Conservation (phyloP, 2,888 invertebrate genomes). For the Drosophila helvetica region DNA sequence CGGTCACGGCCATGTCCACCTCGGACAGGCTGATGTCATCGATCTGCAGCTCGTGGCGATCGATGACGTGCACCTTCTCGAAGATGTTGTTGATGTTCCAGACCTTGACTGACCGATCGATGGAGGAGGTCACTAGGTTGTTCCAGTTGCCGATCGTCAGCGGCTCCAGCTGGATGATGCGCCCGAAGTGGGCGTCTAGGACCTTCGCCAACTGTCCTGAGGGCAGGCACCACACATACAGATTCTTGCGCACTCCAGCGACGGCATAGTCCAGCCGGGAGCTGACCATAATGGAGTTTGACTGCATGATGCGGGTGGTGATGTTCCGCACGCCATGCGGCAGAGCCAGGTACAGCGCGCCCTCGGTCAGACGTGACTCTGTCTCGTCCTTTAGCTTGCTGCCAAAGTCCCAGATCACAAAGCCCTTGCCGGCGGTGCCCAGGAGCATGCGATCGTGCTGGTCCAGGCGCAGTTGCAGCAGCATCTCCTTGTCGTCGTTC, state of each 20-base stretch:
- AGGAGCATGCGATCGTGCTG: slow-evolving; percentile 91
- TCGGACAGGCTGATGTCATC: slow-evolving; percentile 94
- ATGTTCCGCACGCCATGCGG: slow-evolving; percentile 97
- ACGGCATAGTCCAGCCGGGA: slow-evolving; percentile 95
- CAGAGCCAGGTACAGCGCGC: slow-evolving; percentile 88
- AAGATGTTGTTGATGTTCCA: slow-evolving; percentile 99
- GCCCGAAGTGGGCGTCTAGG: slow-evolving; percentile 97
- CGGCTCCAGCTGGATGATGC: slow-evolving; percentile 96
- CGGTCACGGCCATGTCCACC: slow-evolving; percentile 93
- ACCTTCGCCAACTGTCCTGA: slow-evolving; percentile 93
- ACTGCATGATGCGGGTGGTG: slow-evolving; percentile 94
- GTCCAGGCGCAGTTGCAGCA: slow-evolving; percentile 93
- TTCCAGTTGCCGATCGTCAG: slow-evolving; percentile 95
- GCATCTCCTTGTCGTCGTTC: slow-evolving; percentile 89
- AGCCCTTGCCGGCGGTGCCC: slow-evolving; percentile 93
- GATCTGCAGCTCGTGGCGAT: slow-evolving; percentile 96
- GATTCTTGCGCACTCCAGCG: slow-evolving; percentile 96
- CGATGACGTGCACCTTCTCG: slow-evolving; percentile 98
- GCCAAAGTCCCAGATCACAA: slow-evolving; percentile 92
- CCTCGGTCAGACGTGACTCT: slow-evolving; percentile 81
- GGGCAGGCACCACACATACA: slow-evolving; percentile 96
- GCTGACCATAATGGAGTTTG: slow-evolving; percentile 96
- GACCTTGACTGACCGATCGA: slow-evolving; percentile 98
- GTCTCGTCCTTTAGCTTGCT: slow-evolving; percentile 84
- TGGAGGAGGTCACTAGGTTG: slow-evolving; percentile 97